Evolutionary conservation across 2,888 invertebrate species (phyloP).

Genomic region (Thalpophila matura): DNA sequence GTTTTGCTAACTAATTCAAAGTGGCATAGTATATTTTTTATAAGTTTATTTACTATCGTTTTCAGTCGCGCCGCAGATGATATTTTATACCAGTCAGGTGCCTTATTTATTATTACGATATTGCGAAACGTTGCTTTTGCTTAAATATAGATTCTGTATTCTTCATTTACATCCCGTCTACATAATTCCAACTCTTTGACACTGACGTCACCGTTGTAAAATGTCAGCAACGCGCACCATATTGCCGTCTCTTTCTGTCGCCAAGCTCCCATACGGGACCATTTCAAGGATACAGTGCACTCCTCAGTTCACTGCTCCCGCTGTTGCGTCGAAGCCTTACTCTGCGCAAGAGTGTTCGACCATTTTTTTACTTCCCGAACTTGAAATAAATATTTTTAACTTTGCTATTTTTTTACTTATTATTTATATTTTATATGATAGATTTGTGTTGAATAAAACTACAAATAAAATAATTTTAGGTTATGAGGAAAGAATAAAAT

Average conservation of each 20-base stretch:
- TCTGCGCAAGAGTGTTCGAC: slow-evolving; percentile 58
- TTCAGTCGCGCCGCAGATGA: too few relatives aligned
- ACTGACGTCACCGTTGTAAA: slow-evolving; percentile 82
- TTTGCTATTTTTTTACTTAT: slow-evolving; percentile 16
- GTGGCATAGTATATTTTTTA: too few relatives aligned
- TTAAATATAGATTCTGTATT: too few relatives aligned
- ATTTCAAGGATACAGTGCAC: slow-evolving; percentile 86
- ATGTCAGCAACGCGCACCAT: slow-evolving; percentile 76
- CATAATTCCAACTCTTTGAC: slow-evolving; percentile 59
- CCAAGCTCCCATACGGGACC: slow-evolving; percentile 80
- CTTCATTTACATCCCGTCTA: slow-evolving; percentile 10
- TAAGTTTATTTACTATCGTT: too few relatives aligned
- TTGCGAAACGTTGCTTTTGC: too few relatives aligned
- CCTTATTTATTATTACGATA: too few relatives aligned
- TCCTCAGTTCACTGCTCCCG: slow-evolving; percentile 88
- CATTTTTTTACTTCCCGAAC: slow-evolving; percentile 59
- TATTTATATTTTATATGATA: background rate
- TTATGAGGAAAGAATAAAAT: background rate
- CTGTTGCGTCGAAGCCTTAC: slow-evolving; percentile 77
- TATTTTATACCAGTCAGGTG: too few relatives aligned
- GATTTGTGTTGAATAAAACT: background rate
- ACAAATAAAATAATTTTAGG: background rate
- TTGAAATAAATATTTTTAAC: slow-evolving; percentile 46
- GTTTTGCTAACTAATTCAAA: too few relatives aligned
- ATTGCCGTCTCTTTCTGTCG: slow-evolving; percentile 75